These are phyloP conservation scores for Ardeotis arabs DNA, from an alignment of 2,113 vertebrate species.

Conservation along the genomic window DNA sequence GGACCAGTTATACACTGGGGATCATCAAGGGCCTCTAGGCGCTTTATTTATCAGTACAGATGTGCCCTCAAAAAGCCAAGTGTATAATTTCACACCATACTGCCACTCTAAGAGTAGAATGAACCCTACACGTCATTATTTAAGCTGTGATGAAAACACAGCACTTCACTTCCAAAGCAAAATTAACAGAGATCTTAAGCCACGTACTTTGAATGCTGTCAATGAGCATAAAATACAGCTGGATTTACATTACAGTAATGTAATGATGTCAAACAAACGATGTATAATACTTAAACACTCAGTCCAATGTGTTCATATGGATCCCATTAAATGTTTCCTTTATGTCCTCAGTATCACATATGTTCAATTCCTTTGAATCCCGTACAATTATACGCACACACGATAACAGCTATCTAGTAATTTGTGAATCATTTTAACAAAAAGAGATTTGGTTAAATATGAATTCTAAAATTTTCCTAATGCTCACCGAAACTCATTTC, in stretches of 20 bases:
- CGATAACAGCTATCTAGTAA: neutral
- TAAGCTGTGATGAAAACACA: neutral
- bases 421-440: neutral
- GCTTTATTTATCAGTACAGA: neutral
- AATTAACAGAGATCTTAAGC: neutral
- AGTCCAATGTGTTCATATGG: neutral
- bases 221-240: neutral
- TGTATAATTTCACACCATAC: neutral
- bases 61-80: neutral
- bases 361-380: neutral
- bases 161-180: neutral
- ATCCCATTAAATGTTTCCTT: constrained; percentile 2
- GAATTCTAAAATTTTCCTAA: neutral
- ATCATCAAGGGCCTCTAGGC: neutral
- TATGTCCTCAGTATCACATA: neutral
- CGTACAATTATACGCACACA: neutral
- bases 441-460: neutral
- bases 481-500: neutral
- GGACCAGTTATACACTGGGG: neutral
- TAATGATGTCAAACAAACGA: neutral
- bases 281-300: neutral
- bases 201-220: neutral
- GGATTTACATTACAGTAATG: neutral
- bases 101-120: neutral
- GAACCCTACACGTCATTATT: neutral